Evolutionary conservation across 2,113 vertebrate species (phyloP).

Genomic region (Catagonus wagneri): DNA sequence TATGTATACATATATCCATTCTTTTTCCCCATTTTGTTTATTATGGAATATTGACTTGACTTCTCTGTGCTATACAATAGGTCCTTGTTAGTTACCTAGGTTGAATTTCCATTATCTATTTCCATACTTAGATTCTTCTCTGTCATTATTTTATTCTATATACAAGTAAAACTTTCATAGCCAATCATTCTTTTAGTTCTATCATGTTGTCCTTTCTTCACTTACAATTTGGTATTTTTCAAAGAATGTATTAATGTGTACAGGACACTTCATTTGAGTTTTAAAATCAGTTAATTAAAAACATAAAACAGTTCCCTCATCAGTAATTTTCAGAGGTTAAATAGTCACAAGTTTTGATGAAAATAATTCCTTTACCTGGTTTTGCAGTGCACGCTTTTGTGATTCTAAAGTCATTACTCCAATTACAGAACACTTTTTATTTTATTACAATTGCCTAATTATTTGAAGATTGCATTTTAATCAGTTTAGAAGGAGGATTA

Average conservation of each 20-base stretch:
- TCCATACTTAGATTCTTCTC: neutral
- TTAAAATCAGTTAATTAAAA: slow-evolving; percentile 18
- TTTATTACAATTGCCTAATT: neutral
- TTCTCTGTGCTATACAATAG: too few species aligned
- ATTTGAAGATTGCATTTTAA: neutral
- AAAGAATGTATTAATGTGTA: neutral
- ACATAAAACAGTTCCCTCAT: neutral
- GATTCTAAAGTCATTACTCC: neutral
- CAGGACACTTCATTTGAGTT: neutral
- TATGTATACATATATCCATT: too few species aligned
- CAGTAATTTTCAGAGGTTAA: neutral
- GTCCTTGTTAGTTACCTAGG: too few species aligned
- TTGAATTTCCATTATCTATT: neutral
- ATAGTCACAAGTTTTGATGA: neutral
- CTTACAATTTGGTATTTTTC: neutral
- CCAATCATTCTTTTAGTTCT: neutral
- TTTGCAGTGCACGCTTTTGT: neutral
- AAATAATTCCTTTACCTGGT: neutral
- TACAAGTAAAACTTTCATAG: neutral
- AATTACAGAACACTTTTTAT: neutral
- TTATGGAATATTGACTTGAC: too few species aligned
- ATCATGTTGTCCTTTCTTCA: neutral
- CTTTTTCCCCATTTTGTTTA: too few species aligned
- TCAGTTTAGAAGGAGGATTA: neutral
- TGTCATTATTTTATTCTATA: neutral